Conservation (phyloP, 2,113 vertebrate genomes). For the Odobenus rosmarus region DNA sequence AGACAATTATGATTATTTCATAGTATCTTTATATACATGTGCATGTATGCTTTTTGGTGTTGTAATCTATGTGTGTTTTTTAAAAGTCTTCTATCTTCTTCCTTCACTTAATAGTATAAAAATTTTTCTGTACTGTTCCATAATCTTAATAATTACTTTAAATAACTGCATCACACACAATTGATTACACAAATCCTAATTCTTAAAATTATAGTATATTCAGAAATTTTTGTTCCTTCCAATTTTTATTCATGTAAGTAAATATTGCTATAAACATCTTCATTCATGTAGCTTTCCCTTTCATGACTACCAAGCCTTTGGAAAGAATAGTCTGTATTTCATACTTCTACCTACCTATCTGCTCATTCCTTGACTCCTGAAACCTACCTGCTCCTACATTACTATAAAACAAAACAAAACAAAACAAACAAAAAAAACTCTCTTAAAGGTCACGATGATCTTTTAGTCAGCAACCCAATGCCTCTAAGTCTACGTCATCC, state of each 20-base stretch:
- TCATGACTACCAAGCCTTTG: not conserved
- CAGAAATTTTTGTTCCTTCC: not conserved
- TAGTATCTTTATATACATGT: not conserved
- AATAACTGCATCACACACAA: not conserved
- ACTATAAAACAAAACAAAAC: not conserved
- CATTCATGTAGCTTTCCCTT: not conserved
- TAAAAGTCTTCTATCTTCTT: not conserved
- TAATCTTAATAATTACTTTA: constrained; percentile 13
- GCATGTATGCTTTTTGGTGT: not conserved
- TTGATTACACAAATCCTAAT: not conserved
- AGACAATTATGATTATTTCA: not conserved
- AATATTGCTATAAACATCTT: constrained; percentile 10
- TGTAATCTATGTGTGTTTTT: not conserved
- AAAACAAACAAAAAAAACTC: not conserved
- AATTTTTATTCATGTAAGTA: constrained; percentile 11
- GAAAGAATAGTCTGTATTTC: not conserved
- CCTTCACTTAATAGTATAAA: not conserved
- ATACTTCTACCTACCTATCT: not conserved
- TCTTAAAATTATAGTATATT: constrained; percentile 28
- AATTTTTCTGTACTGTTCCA: not conserved
- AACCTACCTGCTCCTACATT: not conserved
- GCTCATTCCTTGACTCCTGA: not conserved
- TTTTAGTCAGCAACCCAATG: not conserved
- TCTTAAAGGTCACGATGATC: not conserved
- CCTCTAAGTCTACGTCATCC: not conserved